Percentiles rank a stretch among this genome's conserved stretches.
These are phyloP conservation scores for Lasioglossum leucozonium DNA, from an alignment of 2,888 invertebrate species.

Conservation along the genomic window DNA sequence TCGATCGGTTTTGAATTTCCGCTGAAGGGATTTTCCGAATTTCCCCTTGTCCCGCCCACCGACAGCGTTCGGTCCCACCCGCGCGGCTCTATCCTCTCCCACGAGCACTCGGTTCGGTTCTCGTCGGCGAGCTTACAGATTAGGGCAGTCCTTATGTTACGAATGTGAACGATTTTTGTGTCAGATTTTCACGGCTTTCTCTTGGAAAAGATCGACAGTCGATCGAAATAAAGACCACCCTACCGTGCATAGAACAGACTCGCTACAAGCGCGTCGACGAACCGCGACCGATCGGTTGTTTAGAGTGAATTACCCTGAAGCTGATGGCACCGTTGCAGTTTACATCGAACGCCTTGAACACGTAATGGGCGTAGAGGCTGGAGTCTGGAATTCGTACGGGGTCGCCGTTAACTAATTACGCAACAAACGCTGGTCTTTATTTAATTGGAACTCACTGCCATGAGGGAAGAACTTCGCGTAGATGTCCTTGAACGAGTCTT, in stretches of 20 bases:
- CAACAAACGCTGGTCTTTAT: conserved; percentile 63
- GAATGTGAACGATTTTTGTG: background rate
- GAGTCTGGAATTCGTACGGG: conserved; percentile 89
- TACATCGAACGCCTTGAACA: conserved; percentile 99
- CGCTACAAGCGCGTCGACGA: background rate
- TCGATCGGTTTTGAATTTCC: background rate
- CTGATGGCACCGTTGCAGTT: conserved; percentile 98
- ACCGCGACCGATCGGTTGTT: background rate
- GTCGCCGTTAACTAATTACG: conserved; percentile 67
- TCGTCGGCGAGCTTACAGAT: background rate
- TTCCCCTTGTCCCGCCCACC: background rate
- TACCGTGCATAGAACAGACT: background rate
- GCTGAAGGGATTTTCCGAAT: background rate
- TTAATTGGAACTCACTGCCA: conserved; percentile 92
- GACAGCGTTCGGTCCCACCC: background rate
- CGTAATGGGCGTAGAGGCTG: conserved; percentile 98
- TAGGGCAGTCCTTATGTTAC: background rate
- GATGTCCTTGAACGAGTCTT: conserved; percentile 98
- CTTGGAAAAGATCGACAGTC: background rate
- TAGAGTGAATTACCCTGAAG: conserved; percentile 93
- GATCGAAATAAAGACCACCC: conserved; percentile 1
- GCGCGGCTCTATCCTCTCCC: background rate
- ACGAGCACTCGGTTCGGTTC: no score
- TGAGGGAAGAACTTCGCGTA: conserved; percentile 99
- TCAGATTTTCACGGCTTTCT: background rate